phyloP scores from a whole-genome alignment of 2,797 vertebrate genomes.

The Pangasius djambal region DNA sequence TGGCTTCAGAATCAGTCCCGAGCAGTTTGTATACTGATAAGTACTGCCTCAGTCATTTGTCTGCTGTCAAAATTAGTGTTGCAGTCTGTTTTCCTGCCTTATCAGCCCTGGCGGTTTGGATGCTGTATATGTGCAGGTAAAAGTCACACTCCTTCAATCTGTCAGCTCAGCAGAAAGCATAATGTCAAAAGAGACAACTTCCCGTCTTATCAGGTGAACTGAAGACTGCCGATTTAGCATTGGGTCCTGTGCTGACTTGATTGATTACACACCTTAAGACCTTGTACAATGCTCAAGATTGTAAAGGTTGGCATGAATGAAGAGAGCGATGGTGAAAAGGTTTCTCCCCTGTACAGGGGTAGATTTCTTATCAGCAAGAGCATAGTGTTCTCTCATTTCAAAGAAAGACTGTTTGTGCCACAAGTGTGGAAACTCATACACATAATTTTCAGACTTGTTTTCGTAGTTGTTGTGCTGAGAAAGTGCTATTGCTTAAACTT shows the following conservation, averaged over 20 bases:
- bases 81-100: slow-evolving; percentile 35
- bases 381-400: neutral
- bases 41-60: slow-evolving; percentile 40
- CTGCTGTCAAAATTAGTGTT: slow-evolving; percentile 42
- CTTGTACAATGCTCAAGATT: neutral
- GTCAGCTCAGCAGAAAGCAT: slow-evolving; percentile 36
- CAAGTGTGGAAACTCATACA: neutral
- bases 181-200: slow-evolving; percentile 39
- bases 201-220: slow-evolving; percentile 28
- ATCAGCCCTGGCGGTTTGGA: slow-evolving; percentile 40
- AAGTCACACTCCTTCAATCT: slow-evolving; percentile 38
- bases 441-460: neutral
- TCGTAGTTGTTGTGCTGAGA: too few species aligned
- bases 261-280: slow-evolving; percentile 30
- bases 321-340: neutral
- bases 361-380: slow-evolving; percentile 22
- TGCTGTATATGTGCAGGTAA: slow-evolving; percentile 39
- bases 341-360: neutral
- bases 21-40: slow-evolving; percentile 30
- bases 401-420: neutral
- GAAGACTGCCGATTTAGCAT: slow-evolving; percentile 35
- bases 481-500: neutral
- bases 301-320: slow-evolving; percentile 7
- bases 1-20: neutral
- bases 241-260: neutral